Base-by-base conservation (phyloP, 2,888 invertebrate species). In the Azorinus chamasolen region DNA sequence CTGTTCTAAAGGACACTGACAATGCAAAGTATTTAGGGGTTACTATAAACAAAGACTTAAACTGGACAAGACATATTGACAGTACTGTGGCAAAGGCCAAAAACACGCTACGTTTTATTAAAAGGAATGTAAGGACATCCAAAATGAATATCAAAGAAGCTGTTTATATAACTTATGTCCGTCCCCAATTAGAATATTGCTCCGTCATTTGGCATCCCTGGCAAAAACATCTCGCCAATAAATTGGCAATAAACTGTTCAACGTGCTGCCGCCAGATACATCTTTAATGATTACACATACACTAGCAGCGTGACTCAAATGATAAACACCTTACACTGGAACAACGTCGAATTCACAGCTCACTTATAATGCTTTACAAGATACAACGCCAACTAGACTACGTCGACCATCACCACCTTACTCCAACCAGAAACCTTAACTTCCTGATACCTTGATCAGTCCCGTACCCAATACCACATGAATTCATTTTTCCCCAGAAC, bases 201-300 rank as follows among this genome's bases (percentile, higher is more conserved):
- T 41, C 63, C 5, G 25, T 41, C 22, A 41, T 45, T 2, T 53
- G 63, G 43, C 53, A 64, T 16, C 63, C 53, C 10, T 64, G 63
- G 45, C 53, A 53, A 20, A 64, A 64, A 54, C 53, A 24, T 16
- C 45, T 54, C 18, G 45, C 8, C 10, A 8, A 43, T 27, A 64
- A 53, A 16, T 16, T 54, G 10, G 63, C n/a, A n/a, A n/a, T n/a
- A 62, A 22, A 50, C 39, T 50, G 51, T 62, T n/a, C 62, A 51
- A 50, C 32, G 62, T 39, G 62, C 51, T 20, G 63, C 63, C n/a
- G 63, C 63, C 43, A 53, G 45, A 54, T 64, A 64, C 43, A 43
- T 64, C 2, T 53, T 24, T 5, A 43, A 54, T 53, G 45, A 45
- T 43, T 45, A 54, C 45, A 37, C 14, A 32, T 45, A 18, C 27